phyloP scores from a whole-genome alignment of 2,797 vertebrate species.

The Nannoperca australis region DNA sequence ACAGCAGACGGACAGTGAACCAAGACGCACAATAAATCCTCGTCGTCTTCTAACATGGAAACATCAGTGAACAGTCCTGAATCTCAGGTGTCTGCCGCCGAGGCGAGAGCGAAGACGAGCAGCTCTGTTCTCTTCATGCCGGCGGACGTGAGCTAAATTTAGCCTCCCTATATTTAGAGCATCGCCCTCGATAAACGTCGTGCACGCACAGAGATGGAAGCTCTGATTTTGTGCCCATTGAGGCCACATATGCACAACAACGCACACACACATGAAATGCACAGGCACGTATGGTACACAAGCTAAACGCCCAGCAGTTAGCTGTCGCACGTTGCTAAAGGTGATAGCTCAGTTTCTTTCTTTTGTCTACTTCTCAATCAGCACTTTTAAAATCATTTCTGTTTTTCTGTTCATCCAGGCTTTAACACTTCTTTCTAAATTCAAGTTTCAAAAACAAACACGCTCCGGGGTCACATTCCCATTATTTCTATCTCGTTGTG shows the following conservation, averaged over 20 bases:
- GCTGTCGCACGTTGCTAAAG: slow-evolving; percentile 4
- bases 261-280: not conserved
- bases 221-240: slow-evolving; percentile 45
- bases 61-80: not conserved
- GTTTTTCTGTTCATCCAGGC: not conserved
- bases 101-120: slow-evolving; percentile 21
- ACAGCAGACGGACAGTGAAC: not conserved
- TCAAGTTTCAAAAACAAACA: not conserved
- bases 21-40: not conserved
- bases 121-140: slow-evolving; percentile 4
- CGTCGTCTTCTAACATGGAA: not conserved
- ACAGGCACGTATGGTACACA: not conserved
- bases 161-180: slow-evolving; percentile 62
- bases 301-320: slow-evolving; percentile 3
- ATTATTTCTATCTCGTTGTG: not conserved
- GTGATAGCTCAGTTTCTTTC: not conserved
- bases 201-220: slow-evolving; percentile 23
- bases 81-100: slow-evolving; percentile 23
- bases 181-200: slow-evolving; percentile 46
- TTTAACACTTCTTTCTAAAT: not conserved
- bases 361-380: not conserved
- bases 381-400: not conserved
- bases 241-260: slow-evolving; percentile 29
- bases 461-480: not conserved
- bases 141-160: slow-evolving; percentile 57